Evolutionary conservation across 2,888 invertebrate genomes (phyloP).

Genomic region (Lymantria dispar): DNA sequence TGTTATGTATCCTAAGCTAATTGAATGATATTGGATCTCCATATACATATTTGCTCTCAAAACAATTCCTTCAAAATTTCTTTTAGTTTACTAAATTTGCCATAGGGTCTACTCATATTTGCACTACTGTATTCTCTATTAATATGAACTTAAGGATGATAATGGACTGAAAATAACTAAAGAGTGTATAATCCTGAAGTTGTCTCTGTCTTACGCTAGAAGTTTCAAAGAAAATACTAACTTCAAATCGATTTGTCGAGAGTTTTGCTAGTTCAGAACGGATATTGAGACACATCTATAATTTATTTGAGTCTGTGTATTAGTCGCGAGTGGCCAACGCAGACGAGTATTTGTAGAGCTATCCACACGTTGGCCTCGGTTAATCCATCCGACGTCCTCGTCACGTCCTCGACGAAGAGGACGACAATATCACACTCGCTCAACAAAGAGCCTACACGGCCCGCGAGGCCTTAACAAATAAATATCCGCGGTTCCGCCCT

Average conservation of each 20-base stretch:
- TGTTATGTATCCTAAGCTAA: not conserved
- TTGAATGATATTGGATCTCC: not conserved
- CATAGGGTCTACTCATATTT: not conserved
- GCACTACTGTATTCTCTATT: not conserved
- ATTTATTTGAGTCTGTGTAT: not conserved
- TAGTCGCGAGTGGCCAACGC: no score
- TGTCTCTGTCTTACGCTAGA: conserved; percentile 1
- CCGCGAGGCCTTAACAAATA: no score
- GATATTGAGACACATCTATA: conserved; percentile 1
- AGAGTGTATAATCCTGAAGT: not conserved
- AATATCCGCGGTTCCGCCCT: no score
- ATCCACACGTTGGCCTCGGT: no score
- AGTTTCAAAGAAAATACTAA: conserved; percentile 18
- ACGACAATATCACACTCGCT: no score
- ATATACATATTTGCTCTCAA: not conserved
- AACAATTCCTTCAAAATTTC: not conserved
- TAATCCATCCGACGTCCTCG: no score
- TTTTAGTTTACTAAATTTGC: not conserved
- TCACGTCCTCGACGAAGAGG: no score
- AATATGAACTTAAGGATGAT: not conserved
- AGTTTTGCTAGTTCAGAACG: conserved; percentile 15
- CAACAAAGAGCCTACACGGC: no score
- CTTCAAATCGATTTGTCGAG: conserved; percentile 24
- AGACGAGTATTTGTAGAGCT: no score
- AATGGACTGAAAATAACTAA: not conserved